A percentile compares a stretch with the other conserved stretches of the same genome.
Evolutionary conservation across 2,888 invertebrate species (phyloP).

Genomic region (Gnatocerus cornutus): DNA sequence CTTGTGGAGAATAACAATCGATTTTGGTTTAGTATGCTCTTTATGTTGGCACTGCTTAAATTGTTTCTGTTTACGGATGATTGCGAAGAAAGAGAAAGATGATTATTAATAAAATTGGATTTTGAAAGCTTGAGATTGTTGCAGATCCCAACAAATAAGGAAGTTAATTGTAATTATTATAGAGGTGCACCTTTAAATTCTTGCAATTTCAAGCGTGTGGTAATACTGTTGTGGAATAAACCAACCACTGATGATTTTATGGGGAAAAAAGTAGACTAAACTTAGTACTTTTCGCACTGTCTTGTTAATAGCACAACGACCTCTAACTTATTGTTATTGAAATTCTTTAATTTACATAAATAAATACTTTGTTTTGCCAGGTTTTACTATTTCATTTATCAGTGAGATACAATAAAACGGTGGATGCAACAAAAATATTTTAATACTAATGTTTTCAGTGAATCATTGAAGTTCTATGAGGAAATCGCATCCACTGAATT

Average conservation of each 20-base stretch:
- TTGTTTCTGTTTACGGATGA: conserved; percentile 19
- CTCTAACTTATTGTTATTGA: no score
- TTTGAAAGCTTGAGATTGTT: neutral
- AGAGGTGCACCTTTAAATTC: no score
- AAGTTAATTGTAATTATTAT: no score
- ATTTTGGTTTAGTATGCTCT: conserved; percentile 22
- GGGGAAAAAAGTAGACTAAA: no score
- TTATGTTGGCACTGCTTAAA: conserved; percentile 8
- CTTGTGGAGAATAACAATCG: conserved; percentile 20
- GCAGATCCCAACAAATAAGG: no score
- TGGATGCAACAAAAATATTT: conserved; percentile 23
- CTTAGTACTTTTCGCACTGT: no score
- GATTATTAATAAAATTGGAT: neutral
- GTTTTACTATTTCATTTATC: conserved; percentile 10
- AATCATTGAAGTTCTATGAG: conserved; percentile 4
- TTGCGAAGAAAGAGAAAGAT: conserved; percentile 2
- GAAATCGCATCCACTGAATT: neutral
- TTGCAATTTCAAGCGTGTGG: no score
- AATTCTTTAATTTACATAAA: neutral
- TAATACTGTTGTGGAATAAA: no score
- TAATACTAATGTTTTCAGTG: conserved; percentile 21
- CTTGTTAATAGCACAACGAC: no score
- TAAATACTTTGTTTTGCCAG: conserved; percentile 14
- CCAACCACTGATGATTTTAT: no score
- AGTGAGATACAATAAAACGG: conserved; percentile 11